Percentiles rank a stretch among this genome's conserved stretches.
phyloP scores from a whole-genome alignment of 2,113 vertebrate genomes.

The Ancistrus triradiatus region DNA sequence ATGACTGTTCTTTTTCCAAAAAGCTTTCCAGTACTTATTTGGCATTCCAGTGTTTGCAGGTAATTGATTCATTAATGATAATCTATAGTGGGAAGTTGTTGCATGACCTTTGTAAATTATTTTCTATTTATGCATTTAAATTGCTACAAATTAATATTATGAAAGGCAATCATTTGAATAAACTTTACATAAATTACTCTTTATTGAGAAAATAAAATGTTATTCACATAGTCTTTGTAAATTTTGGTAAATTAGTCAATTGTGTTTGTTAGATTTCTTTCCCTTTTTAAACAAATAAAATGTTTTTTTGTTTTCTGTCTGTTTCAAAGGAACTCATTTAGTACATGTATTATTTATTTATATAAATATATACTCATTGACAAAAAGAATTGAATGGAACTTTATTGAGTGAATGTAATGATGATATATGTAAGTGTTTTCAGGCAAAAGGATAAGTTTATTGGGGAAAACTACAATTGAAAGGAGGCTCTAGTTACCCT shows the following conservation, averaged over 20 bases:
- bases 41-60: slow-evolving; percentile 24
- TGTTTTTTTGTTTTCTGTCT: slow-evolving; percentile 21
- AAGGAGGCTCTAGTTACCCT: too few species aligned
- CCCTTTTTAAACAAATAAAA: slow-evolving; percentile 40
- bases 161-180: slow-evolving; percentile 20
- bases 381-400: too few species aligned
- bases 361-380: too few species aligned
- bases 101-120: slow-evolving; percentile 43
- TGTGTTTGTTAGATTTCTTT: slow-evolving; percentile 22
- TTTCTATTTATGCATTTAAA: slow-evolving; percentile 42
- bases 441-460: too few species aligned
- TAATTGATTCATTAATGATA: slow-evolving; percentile 22
- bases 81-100: slow-evolving; percentile 4
- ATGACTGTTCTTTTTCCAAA: slow-evolving; percentile 36
- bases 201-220: neutral
- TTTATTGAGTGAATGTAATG: too few species aligned
- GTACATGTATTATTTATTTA: too few species aligned
- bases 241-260: too few species aligned
- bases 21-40: slow-evolving; percentile 20
- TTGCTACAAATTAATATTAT: slow-evolving; percentile 33
- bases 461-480: too few species aligned
- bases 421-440: too few species aligned
- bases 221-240: slow-evolving; percentile 31
- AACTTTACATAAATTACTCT: too few species aligned
- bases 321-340: too few species aligned